Base-by-base conservation (phyloP, 2,888 invertebrate genomes). In the Mongoloraphidia duomilia region DNA sequence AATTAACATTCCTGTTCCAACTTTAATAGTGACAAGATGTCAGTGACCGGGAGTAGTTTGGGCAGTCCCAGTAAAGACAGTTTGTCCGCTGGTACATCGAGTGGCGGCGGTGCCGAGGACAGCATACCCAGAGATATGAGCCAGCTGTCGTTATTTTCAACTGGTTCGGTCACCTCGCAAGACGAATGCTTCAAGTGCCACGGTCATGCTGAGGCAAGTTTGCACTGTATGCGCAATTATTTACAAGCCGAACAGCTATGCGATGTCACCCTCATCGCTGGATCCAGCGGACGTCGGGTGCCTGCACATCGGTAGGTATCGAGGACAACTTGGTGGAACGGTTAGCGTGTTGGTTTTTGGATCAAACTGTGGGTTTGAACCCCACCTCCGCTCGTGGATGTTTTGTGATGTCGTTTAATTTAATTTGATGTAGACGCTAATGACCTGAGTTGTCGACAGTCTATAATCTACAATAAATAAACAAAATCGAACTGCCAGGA, bases 191-290 rank as follows among this genome's bases (percentile, higher is more conserved):
- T 82, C 67, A 77, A 79, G 58, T 80, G 81, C 63, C 75, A 78
- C 59, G 82, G 84, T 61, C 90, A 92, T 70, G 84, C 92, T 8
- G 86, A 88, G 62, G 76, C 75, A 49, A 84, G 89, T 60, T 73
- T 93, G 47, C 80, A 79, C 57, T 82, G 84, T 61, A 88, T 93
- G 81, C 84, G 83, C 64, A 75, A 78, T 47, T 91, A 89, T 70
- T 77, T 86, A 55, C 80, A 84, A 61, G 80, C 83, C 51, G 81
- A 85, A 59, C 84, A 88, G 66, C 72, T 94, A 47, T 91, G 90
- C 63, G 94, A 94, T 73, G 86, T 94, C 45, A 80, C 80, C 14
- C 76, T 94, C 26, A 80, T 92, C 58, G 90, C 88, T 52, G 90
- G 84, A 63, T 70, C 68, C 55, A 72, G 71, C 65, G 79, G 78